These are phyloP conservation scores for Gallirallus australis DNA, from an alignment of 2,797 vertebrate species.

Conservation along the genomic window DNA sequence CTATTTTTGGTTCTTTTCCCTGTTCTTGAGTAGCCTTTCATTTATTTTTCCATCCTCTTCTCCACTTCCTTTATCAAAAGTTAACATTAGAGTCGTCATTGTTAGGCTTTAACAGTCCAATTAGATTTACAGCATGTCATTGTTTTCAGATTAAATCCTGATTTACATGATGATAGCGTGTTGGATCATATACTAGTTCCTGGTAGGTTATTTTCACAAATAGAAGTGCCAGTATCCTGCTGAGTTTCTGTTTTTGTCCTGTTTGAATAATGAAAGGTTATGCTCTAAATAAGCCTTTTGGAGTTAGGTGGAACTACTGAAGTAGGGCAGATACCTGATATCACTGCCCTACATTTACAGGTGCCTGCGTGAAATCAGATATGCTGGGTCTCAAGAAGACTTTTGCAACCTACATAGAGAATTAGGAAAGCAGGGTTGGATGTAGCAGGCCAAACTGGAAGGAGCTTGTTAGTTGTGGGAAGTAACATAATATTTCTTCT, in stretches of 20 bases:
- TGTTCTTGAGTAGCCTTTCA: background rate
- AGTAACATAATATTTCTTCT: background rate
- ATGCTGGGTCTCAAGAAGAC: rapidly evolving
- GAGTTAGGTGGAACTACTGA: background rate
- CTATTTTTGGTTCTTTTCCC: background rate
- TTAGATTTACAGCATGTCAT: background rate
- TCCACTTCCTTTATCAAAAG: background rate
- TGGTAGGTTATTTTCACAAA: background rate
- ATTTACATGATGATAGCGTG: background rate
- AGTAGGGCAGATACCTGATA: background rate
- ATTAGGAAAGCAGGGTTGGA: background rate
- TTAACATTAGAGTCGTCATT: background rate
- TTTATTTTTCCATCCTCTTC: background rate
- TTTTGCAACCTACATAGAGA: background rate
- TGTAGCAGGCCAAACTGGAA: background rate
- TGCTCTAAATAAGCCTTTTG: background rate
- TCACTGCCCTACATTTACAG: background rate
- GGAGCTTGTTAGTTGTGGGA: background rate
- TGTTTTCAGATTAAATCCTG: background rate
- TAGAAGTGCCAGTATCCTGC: background rate
- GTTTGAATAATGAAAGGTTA: background rate
- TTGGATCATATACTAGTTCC: background rate
- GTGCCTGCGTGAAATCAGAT: background rate
- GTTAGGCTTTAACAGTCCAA: background rate
- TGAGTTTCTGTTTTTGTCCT: background rate